These are phyloP conservation scores for Bettongia penicillata DNA, from an alignment of 2,113 vertebrate species.

Conservation along the genomic window DNA sequence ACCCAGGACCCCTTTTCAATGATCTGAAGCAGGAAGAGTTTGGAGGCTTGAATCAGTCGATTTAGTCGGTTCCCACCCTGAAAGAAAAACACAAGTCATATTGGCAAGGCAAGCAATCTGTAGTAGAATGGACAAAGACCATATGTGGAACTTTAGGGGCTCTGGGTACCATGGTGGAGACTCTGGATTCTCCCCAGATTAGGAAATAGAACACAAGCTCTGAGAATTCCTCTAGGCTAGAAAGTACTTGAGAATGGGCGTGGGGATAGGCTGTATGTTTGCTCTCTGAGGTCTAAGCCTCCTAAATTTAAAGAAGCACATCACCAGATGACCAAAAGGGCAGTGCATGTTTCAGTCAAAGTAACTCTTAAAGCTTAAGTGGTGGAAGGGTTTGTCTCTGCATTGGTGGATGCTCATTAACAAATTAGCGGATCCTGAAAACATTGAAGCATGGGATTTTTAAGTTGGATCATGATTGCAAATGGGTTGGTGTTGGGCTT, in stretches of 20 bases:
- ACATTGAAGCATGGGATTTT: neutral
- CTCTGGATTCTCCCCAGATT: neutral
- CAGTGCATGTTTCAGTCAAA: neutral
- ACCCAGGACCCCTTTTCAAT: conserved; percentile 79
- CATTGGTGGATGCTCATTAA: neutral
- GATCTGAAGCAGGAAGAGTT: conserved; percentile 80
- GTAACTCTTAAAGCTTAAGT: neutral
- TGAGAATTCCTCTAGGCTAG: too few relatives aligned
- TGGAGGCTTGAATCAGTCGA: conserved; percentile 78
- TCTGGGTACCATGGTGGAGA: neutral
- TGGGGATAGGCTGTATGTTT: too few relatives aligned
- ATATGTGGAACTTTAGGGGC: neutral
- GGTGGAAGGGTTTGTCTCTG: neutral
- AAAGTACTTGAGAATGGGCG: neutral
- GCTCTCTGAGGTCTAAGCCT: neutral
- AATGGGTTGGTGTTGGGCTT: neutral
- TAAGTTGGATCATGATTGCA: neutral
- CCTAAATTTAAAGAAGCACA: neutral
- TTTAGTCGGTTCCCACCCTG: conserved; percentile 69
- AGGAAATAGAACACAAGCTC: neutral
- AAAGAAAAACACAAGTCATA: conserved; percentile 29
- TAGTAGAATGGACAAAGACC: neutral
- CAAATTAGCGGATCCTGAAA: neutral
- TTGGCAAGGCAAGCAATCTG: neutral
- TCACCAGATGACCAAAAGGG: neutral